Evolutionary conservation across 1,140 invertebrate genomes (phyloP), one percentile per base, ranked within the genome.

Genomic region (Solenopsis fugax): DNA sequence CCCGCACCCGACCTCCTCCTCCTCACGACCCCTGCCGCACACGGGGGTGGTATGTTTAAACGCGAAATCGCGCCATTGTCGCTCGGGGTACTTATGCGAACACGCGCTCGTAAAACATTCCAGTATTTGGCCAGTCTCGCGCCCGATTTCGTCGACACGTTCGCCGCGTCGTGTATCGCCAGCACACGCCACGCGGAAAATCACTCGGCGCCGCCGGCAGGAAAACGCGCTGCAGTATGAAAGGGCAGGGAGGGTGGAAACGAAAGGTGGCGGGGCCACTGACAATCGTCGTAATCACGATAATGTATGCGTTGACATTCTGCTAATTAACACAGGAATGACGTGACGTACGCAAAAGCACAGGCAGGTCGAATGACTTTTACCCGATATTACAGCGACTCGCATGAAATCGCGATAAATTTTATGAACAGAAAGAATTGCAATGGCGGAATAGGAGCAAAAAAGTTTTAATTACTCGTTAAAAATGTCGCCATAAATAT

Each of bases 81-180:
- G 56, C 52, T 45, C 72, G 16, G 48, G 73, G 72, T 77, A 88
- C 87, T 88, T 88, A 76, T 77, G 72, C 86, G 81, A 87, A 87
- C 81, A 85, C 41, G 86, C 80, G 72, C 87, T 86, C 82, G 60
- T 88, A 88, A 88, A 88, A 88, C 87, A 84, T 41, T 72, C 48
- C 64, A 13, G 72, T 88, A 81, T 88, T 88, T 86, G 87, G 72
- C 65, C 64, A 52, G 87, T 72, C 69, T 86, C 73, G 87, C 84
- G 54, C 72, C 45, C 56, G 87, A 88, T 86, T 78, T 88, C 81
- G 52, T 18, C 81, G 72, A 87, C 86, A 75, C 81, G 81, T 72
- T 65, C 41, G 34, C 72, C 84, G 34, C n/a, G 60, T 18, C 34
- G 13, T 86, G 84, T 69, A 86, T 67, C 37, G 62, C 75, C 84